Evolutionary conservation across 2,888 invertebrate species (phyloP), one percentile per base, ranked within the genome.

Genomic region (Zhuqinia jingwanae): DNA sequence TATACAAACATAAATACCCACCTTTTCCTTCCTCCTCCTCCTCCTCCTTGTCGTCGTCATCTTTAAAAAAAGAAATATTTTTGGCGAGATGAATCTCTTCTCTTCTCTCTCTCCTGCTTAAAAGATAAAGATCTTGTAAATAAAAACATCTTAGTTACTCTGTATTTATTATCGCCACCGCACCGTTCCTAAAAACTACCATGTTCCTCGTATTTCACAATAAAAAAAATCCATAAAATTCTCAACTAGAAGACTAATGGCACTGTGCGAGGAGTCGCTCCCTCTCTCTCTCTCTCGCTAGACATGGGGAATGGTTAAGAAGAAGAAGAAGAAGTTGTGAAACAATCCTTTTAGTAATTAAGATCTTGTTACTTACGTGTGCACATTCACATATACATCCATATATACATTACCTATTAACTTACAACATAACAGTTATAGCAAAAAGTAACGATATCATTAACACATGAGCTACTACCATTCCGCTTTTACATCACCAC

Each of bases 281-380:
- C 22, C 11, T 20, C 56, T 56, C 56, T 20, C n/a, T 56, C 60
- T 60, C 11, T 2, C 15, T 1, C 60, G 22, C 15, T 8, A 20
- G 8, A 58, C 8, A 13, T 13, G 53, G 15, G 20, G 68, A 15
- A 70, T 20, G 65, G 2, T 13, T 2, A 27, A 65, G 50, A n/a
- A 45, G 20, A 27, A 50, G 22, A 50, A 78, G 17, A 50, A 58
- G 17, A 76, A 84, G 84, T 84, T 84, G 84, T 77, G 84, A 76
- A 84, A 84, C 68, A 68, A 84, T 53, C 77, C 76, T 84, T 84
- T 84, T 77, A 78, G 84, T 77, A 84, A 84, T 84, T 84, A 84
- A 84, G 76, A 77, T 84, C 84, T 77, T 75, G 81, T 73, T 73
- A 73, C 56, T 17, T 70, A 47, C 17, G 65, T 68, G 68, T 68